Evolutionary conservation across 2,113 vertebrate species (phyloP), one percentile per base, ranked within the genome.

Genomic region (Scortum barcoo): DNA sequence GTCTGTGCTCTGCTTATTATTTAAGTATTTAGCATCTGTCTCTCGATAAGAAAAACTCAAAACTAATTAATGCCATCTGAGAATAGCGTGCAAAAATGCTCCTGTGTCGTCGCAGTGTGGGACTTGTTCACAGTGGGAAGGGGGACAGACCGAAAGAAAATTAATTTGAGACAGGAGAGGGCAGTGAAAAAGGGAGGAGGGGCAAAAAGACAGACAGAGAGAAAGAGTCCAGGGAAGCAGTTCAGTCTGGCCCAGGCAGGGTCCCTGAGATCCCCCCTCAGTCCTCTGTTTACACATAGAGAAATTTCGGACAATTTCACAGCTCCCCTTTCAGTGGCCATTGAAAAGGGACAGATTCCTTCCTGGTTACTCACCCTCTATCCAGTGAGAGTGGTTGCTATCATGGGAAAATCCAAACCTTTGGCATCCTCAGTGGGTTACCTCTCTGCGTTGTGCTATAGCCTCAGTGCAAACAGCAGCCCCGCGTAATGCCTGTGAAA

Each of bases 401-500:
- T 94, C 91, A 91, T 94, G 91, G 93, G 95, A 96, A 96, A 96
- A 95, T 87, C 82, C 87, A 91, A 96, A 95, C 93, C 85, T 95
- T 95, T 96, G 92, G 93, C 92, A 94, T 93, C 79, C 90, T 90
- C 92, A 79, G 85, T 90, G 92, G 92, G 87, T 69, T 80, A 92
- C 83, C 95, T 93, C 94, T 91, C 86, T 86, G 67, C 50, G 24
- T 93, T 28, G 86, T 77, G 81, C 88, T 93, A 90, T 86, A 89
- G 85, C 94, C 81, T 76, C 91, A 90, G 83, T 65, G 93, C 93
- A 94, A 96, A 92, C 87, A 92, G 74, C 53, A 92, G 95, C 87
- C 83, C 84, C 72, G 72, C 94, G 90, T 92, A 93, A 95, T 89
- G 90, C 72, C 88, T 91, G 88, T 93, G 95, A 96, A 93, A 93